Evolutionary conservation across 2,888 invertebrate genomes (phyloP), one percentile per base, ranked within the genome.

Genomic region (Fissipunctia ypsillon): DNA sequence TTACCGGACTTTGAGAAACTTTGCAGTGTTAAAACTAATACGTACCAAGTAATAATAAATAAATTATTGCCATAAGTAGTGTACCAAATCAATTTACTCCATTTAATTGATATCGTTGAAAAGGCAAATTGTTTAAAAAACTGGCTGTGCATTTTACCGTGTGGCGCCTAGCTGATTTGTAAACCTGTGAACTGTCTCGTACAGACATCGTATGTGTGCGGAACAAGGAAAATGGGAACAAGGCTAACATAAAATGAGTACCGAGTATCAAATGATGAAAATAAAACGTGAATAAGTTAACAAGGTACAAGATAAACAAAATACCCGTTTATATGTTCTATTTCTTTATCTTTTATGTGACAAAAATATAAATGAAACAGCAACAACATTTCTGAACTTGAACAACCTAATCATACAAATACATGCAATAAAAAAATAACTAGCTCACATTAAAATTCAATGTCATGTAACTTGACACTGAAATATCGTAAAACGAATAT

Each of bases 171-270:
- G 38, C 57, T 74, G 38, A 57, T 80, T 71, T 59, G 25, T 56
- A 56, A 73, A 69, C 57, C 67, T 63, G 79, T 65, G 25, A 31
- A 48, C 25, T 16, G 43, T 43, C 16, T 67, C 14, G 25, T 57
- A 74, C 28, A 52, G 4, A 57, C 28, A 69, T 66, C 66, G 25
- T 75, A 35, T 64, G n/a, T 76, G 72, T 74, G 50, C 81, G 84
- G 86, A 84, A 84, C 73, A 86, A 81, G 81, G 81, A 84, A 86
- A 84, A 84, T 77, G 65, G 86, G 76, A 86, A 73, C 86, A 73
- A 84, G 78, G 84, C 65, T 76, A 69, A 64, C 38, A 67, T 69
- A 67, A 71, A 75, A 71, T 72, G 35, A 80, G 50, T 54, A 69
- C 68, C 16, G n/a, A 84, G 65, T 69, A 74, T 80, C 76, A 80